Evolutionary conservation across 1,140 invertebrate species (phyloP), one percentile per base, ranked within the genome.

Genomic region (Tetramorium parvispinum): DNA sequence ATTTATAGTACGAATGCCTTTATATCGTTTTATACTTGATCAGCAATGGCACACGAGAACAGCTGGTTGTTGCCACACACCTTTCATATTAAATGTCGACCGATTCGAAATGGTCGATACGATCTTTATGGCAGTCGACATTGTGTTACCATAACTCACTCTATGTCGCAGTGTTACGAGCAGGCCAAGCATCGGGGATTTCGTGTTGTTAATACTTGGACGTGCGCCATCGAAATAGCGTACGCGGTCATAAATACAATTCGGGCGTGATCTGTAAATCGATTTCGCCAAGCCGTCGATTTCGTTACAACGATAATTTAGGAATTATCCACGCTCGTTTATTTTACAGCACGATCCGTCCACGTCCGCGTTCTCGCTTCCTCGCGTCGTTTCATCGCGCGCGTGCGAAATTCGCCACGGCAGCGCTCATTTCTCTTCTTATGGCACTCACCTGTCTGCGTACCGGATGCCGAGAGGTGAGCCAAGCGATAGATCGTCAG

Each of bases 401-500:
- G 11, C 32, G 13, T 5, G 51, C n/a, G 37, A 40, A 57, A 57
- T 18, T 53, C 40, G 32, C 32, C n/a, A 40, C 4, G n/a, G 4
- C 32, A 53, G 16, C 16, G n/a, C 6, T 49, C n/a, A 16, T 37
- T 65, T 21, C 24, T 73, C 46, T 32, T 73, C 18, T 6, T 32
- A 8, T 16, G 3, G n/a, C 77, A 92, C 91, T 5, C 92, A 94
- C 94, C 93, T 93, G 92, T 94, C 40, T 92, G 89, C 70, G 92
- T 92, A 89, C 93, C 88, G 55, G 92, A 92, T 83, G 93, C 90
- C 86, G 94, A 94, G 81, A 94, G 88, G 70, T 94, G 85, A 92
- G 93, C 92, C 86, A 95, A 91, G 89, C 94, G 94, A 92, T 94
- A 93, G 91, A 91, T 94, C 88, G 93, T 94, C 91, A 95, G 89